Base-by-base conservation (phyloP, 2,113 vertebrate genomes). In the Craseonycteris thonglongyai region DNA sequence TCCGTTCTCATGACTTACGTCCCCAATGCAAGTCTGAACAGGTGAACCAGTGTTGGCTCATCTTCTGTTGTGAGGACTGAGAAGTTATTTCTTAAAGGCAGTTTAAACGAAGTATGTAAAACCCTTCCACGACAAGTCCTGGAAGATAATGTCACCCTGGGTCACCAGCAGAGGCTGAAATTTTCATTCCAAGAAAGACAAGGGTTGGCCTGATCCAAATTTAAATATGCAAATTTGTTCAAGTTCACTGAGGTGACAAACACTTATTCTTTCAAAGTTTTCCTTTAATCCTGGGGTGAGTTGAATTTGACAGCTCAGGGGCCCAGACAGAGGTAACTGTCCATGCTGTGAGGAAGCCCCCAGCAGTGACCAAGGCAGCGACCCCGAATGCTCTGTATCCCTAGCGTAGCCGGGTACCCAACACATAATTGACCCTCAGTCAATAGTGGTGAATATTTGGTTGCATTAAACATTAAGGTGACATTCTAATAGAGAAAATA, bases 1-100 rank as follows among this genome's bases (percentile, higher is more conserved):
- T 40, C 40, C 28, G 58, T 63, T 35, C 26, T 66, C 10, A 40
- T 74, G 74, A 96, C 83, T 96, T 38, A 84, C 6, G 56, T n/a
- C n/a, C 5, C 21, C 79, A 91, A 54, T 0, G 0, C 69, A 69
- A 78, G 75, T 26, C 8, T 54, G 59, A 75, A 74, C 88, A 42
- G 33, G 45, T 13, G 59, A 45, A 18, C 19, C 58, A 42, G 63
- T 18, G 61, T 28, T 38, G 18, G 26, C 49, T 80, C 75, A 21
- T 2, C 66, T 80, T 90, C 88, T 47, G 6, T 54, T 42, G 9
- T 47, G 45, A 59, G 28, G 30, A 80, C 22, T 35, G 66, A 63
- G 66, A 69, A 49, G 18, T 76, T 66, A 35, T 11, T 22, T 81
- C 85, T 72, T 47, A 49, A 63, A 80, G 69, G 45, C 33, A 30